Percentiles rank a stretch among this genome's conserved stretches.
These are phyloP conservation scores for Argyresthia albistria DNA, from an alignment of 2,888 invertebrate species.

Conservation along the genomic window DNA sequence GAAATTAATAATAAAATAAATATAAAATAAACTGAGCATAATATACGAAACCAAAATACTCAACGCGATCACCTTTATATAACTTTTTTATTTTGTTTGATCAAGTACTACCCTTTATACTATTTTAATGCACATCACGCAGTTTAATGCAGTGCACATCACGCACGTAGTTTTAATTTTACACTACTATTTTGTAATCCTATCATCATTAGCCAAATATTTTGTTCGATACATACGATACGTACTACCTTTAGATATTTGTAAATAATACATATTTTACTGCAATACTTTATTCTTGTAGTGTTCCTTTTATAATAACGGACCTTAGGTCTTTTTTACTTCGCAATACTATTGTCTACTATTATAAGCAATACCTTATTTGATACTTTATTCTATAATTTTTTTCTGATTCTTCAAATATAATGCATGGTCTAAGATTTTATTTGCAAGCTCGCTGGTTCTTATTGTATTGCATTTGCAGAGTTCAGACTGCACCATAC, in stretches of 20 bases:
- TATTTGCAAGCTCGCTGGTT: conserved; percentile 5
- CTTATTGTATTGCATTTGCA: conserved; percentile 23
- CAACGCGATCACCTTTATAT: conserved; percentile 53
- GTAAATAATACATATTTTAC: conserved; percentile 53
- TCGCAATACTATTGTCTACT: conserved; percentile 58
- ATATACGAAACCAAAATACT: conserved; percentile 54
- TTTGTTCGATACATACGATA: conserved; percentile 39
- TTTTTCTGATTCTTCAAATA: conserved; percentile 27
- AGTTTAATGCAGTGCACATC: too few relatives aligned
- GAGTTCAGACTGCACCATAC: conserved; percentile 17
- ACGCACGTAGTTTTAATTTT: conserved; percentile 41
- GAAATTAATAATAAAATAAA: conserved; percentile 29
- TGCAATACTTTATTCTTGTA: conserved; percentile 44
- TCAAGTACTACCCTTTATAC: conserved; percentile 19
- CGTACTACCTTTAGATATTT: conserved; percentile 49
- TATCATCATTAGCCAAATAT: conserved; percentile 67
- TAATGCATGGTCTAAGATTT: conserved; percentile 11
- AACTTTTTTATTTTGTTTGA: conserved; percentile 17
- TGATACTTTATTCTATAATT: conserved; percentile 32
- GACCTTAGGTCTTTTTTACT: conserved; percentile 62
- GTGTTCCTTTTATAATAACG: conserved; percentile 56
- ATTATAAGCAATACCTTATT: conserved; percentile 68
- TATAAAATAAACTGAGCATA: conserved; percentile 36
- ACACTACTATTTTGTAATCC: conserved; percentile 39
- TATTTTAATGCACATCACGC: conserved; percentile 32